Conservation (phyloP, 2,113 vertebrate species). For the Heteronetta atricapilla region DNA sequence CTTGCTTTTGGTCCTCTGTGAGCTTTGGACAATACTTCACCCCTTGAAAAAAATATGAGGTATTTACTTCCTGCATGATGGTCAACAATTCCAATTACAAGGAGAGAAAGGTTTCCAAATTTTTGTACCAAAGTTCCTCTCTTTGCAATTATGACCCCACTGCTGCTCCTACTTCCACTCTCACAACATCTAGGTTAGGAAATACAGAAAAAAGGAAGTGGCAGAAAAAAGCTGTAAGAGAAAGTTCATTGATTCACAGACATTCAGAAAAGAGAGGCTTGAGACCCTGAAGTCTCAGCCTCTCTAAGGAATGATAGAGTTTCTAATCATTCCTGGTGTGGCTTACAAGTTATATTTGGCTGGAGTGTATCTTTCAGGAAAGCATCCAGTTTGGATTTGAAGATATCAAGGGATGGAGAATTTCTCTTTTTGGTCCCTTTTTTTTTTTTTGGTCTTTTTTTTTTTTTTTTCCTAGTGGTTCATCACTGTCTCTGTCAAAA, state of each 20-base stretch:
- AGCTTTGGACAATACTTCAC: not conserved
- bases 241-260: not conserved
- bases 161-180: not conserved
- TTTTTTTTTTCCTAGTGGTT: not conserved
- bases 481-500: fast-evolving
- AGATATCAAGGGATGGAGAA: not conserved
- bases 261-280: not conserved
- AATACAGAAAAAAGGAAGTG: not conserved
- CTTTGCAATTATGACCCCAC: not conserved
- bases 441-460: not conserved
- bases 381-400: not conserved
- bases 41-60: not conserved
- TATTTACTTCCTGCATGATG: not conserved
- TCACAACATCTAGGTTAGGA: not conserved
- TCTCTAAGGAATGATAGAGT: not conserved
- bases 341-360: not conserved
- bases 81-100: not conserved
- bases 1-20: not conserved
- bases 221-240: not conserved
- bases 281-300: not conserved
- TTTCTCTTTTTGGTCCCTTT: not conserved
- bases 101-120: not conserved
- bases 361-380: not conserved
- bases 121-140: not conserved
- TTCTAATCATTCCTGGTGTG: not conserved